Percentiles rank a stretch among this genome's conserved stretches.
These are phyloP conservation scores for Parazoanthus swiftii DNA, from an alignment of 92 coral and sea anemone species.

Conservation along the genomic window DNA sequence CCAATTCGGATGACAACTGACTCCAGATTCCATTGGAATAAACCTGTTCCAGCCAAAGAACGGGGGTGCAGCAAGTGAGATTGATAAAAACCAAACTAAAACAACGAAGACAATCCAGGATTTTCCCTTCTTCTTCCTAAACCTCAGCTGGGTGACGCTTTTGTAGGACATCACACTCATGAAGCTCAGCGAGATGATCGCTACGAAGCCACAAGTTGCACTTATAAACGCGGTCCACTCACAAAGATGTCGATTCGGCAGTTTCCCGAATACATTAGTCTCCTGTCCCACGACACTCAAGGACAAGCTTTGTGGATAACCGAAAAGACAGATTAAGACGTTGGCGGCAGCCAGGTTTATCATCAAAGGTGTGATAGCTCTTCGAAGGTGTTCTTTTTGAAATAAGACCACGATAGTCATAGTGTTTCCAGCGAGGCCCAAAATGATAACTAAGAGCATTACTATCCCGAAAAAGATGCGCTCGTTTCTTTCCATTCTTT, in stretches of 20 bases:
- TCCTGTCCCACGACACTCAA: neutral
- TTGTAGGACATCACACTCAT: neutral
- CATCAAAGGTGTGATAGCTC: constrained; percentile 9
- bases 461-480: neutral
- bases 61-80: neutral
- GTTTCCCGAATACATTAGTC: neutral
- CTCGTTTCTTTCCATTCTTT: too few species aligned
- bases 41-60: neutral
- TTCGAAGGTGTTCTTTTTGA: constrained; percentile 7
- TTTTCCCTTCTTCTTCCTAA: neutral
- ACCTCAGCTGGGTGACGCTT: neutral
- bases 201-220: constrained; percentile 19
- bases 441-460: neutral
- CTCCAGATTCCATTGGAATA: neutral
- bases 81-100: neutral
- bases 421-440: constrained; percentile 20
- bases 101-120: neutral
- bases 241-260: neutral
- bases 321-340: neutral
- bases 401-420: neutral
- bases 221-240: constrained; percentile 17
- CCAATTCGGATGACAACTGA: neutral
- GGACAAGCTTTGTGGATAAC: neutral
- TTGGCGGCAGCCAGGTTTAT: constrained; percentile 17
- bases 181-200: constrained; percentile 2